These are phyloP conservation scores for Eumaeus atala DNA, from an alignment of 1,140 invertebrate genomes.

Conservation along the genomic window DNA sequence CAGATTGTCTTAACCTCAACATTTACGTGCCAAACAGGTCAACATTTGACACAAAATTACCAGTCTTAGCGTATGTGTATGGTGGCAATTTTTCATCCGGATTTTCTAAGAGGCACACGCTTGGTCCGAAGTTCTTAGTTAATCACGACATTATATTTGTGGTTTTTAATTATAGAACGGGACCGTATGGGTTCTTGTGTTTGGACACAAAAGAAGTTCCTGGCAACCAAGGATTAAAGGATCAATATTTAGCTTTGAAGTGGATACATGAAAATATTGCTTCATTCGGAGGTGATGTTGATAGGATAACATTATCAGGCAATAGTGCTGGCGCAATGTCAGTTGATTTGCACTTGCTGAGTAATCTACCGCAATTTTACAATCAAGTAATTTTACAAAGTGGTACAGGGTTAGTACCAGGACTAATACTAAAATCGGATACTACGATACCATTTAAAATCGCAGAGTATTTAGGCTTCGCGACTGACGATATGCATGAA, in stretches of 20 bases:
- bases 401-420: not conserved
- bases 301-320: conserved; percentile 13
- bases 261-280: conserved; percentile 9
- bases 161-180: too few species aligned
- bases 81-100: conserved; percentile 79
- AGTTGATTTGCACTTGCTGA: conserved; percentile 6
- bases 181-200: too few species aligned
- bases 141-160: conserved; percentile 76
- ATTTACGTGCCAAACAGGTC: conserved; percentile 42
- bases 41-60: conserved; percentile 32
- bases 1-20: conserved; percentile 49
- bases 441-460: not conserved
- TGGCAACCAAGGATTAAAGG: not conserved
- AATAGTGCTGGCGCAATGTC: conserved; percentile 10
- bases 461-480: not conserved
- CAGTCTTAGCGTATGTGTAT: conserved; percentile 83
- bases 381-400: not conserved
- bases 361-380: not conserved
- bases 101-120: conserved; percentile 49
- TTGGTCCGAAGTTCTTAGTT: conserved; percentile 73
- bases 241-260: not conserved
- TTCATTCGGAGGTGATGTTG: conserved; percentile 11
- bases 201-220: too few species aligned
- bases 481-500: not conserved
- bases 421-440: not conserved